Evolutionary conservation across 92 coral and sea anemone genomes (phyloP).

Genomic region (Palythoa caribaeorum): DNA sequence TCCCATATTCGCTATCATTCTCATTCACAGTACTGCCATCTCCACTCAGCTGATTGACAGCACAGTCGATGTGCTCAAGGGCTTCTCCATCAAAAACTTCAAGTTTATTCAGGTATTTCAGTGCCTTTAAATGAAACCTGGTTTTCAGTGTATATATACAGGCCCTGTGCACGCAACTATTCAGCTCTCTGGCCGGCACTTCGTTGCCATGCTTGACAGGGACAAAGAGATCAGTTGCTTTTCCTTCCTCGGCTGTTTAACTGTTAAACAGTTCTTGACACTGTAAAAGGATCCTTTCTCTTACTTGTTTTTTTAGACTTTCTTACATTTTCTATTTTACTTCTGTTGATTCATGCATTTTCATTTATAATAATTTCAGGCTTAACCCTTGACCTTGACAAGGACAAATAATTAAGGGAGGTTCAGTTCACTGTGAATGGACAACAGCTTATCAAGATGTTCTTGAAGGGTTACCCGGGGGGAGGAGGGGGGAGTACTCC

Average conservation of each 20-base stretch:
- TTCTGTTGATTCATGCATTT: constrained; percentile 11
- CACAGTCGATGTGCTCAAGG: constrained; percentile 8
- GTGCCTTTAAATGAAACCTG: constrained; percentile 13
- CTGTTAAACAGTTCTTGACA: constrained; percentile 2
- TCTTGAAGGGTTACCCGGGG: too few relatives aligned
- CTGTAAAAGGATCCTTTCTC: background rate
- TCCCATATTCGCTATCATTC: background rate
- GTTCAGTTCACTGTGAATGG: too few relatives aligned
- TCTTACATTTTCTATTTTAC: background rate
- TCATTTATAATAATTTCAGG: constrained; percentile 6
- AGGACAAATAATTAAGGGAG: too few relatives aligned
- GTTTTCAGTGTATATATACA: constrained; percentile 2
- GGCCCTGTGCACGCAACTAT: constrained; percentile 25
- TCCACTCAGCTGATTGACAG: too few relatives aligned
- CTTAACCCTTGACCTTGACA: too few relatives aligned
- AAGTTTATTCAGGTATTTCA: background rate
- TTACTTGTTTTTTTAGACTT: background rate
- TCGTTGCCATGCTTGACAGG: constrained; percentile 12
- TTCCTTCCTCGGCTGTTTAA: constrained; percentile 11
- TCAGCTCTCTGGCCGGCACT: constrained; percentile 16
- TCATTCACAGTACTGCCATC: background rate
- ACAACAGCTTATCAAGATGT: too few relatives aligned
- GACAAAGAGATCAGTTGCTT: constrained; percentile 19
- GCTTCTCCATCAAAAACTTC: background rate
- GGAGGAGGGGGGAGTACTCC: too few relatives aligned